Base-by-base conservation (phyloP, 2,113 vertebrate species). In the Podocnemis expansa region DNA sequence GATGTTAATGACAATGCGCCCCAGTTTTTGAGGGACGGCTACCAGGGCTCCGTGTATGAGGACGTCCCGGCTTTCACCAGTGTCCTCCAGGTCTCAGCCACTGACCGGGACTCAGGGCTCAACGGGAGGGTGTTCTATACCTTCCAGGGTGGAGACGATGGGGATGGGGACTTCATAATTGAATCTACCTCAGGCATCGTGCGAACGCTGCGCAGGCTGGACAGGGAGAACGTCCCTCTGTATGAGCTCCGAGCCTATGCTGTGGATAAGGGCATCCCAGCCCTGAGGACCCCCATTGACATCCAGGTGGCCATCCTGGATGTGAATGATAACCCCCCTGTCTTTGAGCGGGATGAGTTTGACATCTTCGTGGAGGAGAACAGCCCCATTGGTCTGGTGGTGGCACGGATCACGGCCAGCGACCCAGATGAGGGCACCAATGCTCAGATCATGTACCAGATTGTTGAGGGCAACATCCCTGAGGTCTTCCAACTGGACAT, bases 391-490 rank as follows among this genome's bases (percentile, higher is more conserved):
- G 99, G 99, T 10, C 90, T 99, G 8, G 99, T 99, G 4, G 99
- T 99, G 82, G 99, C 99, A 47, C 98, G 98, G 5, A 98, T 99
- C 92, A 99, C 98, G 0, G 99, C 99, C 95, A 99, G 98, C 0
- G 99, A 99, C 95, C 99, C 99, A 0, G 99, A 99, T 0, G 99
- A 99, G 96, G 99, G 99, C 85, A 99, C 99, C 85, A 99, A 99
- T 2, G 99, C 99, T 3, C 99, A 99, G 96, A 99, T 99, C 92
- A 99, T 99, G 99, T 99, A 99, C 96, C 99, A 99, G 95, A 99
- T 99, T 0, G 99, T 99, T 58, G 99, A 99, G 88, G 99, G 99
- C 25, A 99, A 99, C 97, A 99, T 99, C 92, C 99, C 99, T 0
- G 99, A 99, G 96, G 98, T 99, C 84, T 99, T 99, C 95, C 99